Percentiles rank a stretch among this genome's conserved stretches.
These are phyloP conservation scores for Zaprionus ornatus DNA, from an alignment of 1,140 invertebrate species.

Conservation along the genomic window DNA sequence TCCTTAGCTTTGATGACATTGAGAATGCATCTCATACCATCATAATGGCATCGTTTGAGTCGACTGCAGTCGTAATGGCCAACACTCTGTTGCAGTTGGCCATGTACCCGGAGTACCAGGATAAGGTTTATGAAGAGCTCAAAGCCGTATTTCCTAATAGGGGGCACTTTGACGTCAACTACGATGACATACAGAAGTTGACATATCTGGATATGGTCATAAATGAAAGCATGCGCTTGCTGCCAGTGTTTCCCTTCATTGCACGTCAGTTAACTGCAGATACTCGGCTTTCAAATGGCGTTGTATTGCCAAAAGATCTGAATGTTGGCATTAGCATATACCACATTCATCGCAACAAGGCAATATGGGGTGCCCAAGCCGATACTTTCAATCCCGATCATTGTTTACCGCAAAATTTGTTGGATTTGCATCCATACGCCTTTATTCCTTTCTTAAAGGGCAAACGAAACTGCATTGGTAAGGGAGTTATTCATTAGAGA, in stretches of 20 bases:
- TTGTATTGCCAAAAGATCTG: slow-evolving; percentile 57
- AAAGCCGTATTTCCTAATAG: slow-evolving; percentile 85
- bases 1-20: slow-evolving; percentile 44
- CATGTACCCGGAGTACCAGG: slow-evolving; percentile 83
- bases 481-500: too few relatives aligned
- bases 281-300: slow-evolving; percentile 50
- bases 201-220: slow-evolving; percentile 87
- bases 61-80: slow-evolving; percentile 42
- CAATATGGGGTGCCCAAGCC: slow-evolving; percentile 70
- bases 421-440: slow-evolving; percentile 66
- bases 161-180: slow-evolving; percentile 81
- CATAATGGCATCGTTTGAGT: slow-evolving; percentile 61
- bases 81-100: slow-evolving; percentile 56
- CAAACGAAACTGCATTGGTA: slow-evolving; percentile 73
- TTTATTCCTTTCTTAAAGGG: slow-evolving; percentile 80
- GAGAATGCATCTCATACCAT: slow-evolving; percentile 56
- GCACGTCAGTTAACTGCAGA: slow-evolving; percentile 34
- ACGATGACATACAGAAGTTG: slow-evolving; percentile 86
- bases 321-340: slow-evolving; percentile 62
- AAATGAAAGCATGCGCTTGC: slow-evolving; percentile 86
- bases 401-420: slow-evolving; percentile 62
- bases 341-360: slow-evolving; percentile 67
- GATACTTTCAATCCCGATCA: slow-evolving; percentile 77
- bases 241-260: slow-evolving; percentile 57
- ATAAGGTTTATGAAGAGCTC: slow-evolving; percentile 86